phyloP scores from a whole-genome alignment of 2,113 vertebrate species.

The Galbula dea region DNA sequence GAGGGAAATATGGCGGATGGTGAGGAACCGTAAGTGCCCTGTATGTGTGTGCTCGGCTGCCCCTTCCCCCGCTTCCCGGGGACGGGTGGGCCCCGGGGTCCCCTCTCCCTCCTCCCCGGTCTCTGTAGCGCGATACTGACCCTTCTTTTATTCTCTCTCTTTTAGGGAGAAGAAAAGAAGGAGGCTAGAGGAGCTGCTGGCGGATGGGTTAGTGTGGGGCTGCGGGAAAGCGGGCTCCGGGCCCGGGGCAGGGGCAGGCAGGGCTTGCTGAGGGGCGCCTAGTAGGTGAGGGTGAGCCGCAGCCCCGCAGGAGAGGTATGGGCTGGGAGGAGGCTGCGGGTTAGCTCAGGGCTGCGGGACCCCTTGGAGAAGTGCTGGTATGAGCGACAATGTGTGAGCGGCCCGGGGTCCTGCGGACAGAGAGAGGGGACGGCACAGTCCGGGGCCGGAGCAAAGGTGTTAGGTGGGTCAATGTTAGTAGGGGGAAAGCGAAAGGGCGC shows the following conservation, averaged over 20 bases:
- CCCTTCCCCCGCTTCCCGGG: slow-evolving; percentile 9
- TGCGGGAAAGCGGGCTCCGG: slow-evolving; percentile 49
- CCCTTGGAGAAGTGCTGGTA: background rate
- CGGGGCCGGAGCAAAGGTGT: background rate
- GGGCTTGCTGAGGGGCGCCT: slow-evolving; percentile 55
- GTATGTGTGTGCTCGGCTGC: slow-evolving; percentile 50
- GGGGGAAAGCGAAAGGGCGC: background rate
- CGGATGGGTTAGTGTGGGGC: slow-evolving; percentile 97
- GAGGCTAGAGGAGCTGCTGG: slow-evolving; percentile 97
- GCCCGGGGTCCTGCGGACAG: background rate
- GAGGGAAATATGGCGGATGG: slow-evolving; percentile 91
- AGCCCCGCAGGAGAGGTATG: slow-evolving; percentile 41
- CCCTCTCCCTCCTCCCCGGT: slow-evolving; percentile 69
- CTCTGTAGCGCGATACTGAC: slow-evolving; percentile 80
- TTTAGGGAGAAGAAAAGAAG: slow-evolving; percentile 99
- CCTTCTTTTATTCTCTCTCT: slow-evolving; percentile 90
- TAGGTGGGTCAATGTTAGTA: background rate
- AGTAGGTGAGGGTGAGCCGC: slow-evolving; percentile 48
- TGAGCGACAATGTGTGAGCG: background rate
- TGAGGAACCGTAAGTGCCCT: slow-evolving; percentile 91
- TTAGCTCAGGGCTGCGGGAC: background rate
- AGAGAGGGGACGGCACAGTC: background rate
- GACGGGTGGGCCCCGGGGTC: slow-evolving; percentile 50
- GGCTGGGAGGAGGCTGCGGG: slow-evolving; percentile 21
- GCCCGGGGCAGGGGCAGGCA: slow-evolving; percentile 54